phyloP scores from a whole-genome alignment of 2,113 vertebrate species.

The Ivindomyrus marchei region DNA sequence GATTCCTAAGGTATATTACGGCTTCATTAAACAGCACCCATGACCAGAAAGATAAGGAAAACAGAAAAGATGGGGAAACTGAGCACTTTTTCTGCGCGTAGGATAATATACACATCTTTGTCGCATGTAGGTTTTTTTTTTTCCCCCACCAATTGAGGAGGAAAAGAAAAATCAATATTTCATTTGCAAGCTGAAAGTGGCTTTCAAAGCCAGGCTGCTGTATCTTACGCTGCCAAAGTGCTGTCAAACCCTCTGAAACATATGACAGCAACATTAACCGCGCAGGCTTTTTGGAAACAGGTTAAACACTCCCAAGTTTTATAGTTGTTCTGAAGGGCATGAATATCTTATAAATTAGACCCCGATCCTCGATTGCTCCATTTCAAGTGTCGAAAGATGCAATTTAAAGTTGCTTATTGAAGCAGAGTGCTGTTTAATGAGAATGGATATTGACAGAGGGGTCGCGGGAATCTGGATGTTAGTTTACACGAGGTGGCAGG shows the following conservation, averaged over 20 bases:
- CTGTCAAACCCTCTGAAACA: conserved; percentile 38
- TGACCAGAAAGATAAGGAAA: background rate
- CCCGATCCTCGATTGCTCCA: background rate
- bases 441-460: conserved; percentile 33
- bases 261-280: conserved; percentile 41
- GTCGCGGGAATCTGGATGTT: conserved; percentile 24
- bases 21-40: background rate
- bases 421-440: conserved; percentile 42
- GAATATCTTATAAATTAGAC: conserved; percentile 22
- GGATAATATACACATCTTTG: background rate
- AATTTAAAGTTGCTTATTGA: conserved; percentile 36
- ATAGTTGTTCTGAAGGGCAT: conserved; percentile 39
- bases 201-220: conserved; percentile 27
- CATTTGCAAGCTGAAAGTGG: conserved; percentile 27
- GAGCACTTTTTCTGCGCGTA: background rate
- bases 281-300: conserved; percentile 31
- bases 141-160: background rate
- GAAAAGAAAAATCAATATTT: conserved; percentile 21
- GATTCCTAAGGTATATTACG: background rate
- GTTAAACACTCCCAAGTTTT: conserved; percentile 39
- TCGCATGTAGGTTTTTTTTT: background rate
- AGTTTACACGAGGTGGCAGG: conserved; percentile 18
- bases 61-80: background rate
- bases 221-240: conserved; percentile 25
- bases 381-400: conserved; percentile 21